phyloP scores from a whole-genome alignment of 2,888 invertebrate species.

The Smittia sp. region DNA sequence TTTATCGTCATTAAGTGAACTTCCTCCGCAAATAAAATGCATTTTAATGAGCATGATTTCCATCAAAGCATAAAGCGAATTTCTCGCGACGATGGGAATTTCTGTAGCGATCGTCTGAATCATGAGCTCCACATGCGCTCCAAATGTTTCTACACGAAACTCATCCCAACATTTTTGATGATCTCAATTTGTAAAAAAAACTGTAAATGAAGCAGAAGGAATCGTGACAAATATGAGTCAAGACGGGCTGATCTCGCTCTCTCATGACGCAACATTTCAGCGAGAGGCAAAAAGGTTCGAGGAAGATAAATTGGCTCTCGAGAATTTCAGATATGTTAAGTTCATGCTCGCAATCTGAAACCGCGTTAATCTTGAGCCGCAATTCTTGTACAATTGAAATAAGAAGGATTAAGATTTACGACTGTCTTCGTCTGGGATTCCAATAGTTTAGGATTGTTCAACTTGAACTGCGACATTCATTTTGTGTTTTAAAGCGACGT shows the following conservation, averaged over 20 bases:
- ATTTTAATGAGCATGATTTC: not conserved
- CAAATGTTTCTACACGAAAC: not conserved
- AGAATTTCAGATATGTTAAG: slow-evolving; percentile 25
- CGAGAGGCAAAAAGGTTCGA: not conserved
- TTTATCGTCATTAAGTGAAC: not conserved
- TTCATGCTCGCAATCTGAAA: slow-evolving; percentile 27
- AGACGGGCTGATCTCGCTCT: not conserved
- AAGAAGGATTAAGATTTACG: slow-evolving; percentile 1
- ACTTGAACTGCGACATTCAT: too few relatives aligned
- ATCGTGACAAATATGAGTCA: not conserved
- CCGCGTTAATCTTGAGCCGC: slow-evolving; percentile 4
- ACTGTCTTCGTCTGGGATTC: not conserved
- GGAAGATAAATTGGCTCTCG: slow-evolving; percentile 13
- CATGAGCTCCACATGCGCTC: not conserved
- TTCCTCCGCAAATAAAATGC: slow-evolving; percentile 18
- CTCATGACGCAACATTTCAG: not conserved
- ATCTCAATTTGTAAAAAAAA: not conserved
- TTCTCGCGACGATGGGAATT: not conserved
- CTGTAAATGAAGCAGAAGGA: not conserved
- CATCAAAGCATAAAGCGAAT: not conserved
- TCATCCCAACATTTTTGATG: slow-evolving; percentile 21
- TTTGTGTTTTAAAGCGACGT: too few relatives aligned
- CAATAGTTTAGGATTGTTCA: too few relatives aligned
- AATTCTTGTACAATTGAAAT: not conserved
- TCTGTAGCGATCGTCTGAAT: slow-evolving; percentile 1